A percentile compares a stretch with the other conserved stretches of the same genome.
These are phyloP conservation scores for Drosophila fulvimacula DNA, from an alignment of 2,888 invertebrate species.

Conservation along the genomic window DNA sequence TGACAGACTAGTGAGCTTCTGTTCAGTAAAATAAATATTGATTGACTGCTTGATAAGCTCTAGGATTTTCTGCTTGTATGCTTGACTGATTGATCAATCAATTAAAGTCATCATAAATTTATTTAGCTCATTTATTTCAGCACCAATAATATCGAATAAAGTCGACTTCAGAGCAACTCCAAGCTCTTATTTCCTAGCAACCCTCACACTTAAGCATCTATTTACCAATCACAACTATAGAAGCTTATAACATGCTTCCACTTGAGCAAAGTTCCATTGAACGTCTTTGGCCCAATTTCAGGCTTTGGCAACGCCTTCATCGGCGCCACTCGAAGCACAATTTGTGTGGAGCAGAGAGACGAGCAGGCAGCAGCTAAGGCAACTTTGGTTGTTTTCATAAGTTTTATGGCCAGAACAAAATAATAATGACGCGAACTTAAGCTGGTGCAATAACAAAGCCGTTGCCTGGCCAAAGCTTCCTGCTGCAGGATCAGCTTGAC, in stretches of 20 bases:
- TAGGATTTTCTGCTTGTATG: not conserved
- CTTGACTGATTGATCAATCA: not conserved
- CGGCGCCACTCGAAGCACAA: conserved; percentile 3
- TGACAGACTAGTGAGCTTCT: too few relatives aligned
- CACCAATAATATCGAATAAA: too few relatives aligned
- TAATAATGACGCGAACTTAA: conserved; percentile 76
- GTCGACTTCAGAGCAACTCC: not conserved
- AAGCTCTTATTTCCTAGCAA: too few relatives aligned
- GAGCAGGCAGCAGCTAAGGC: conserved; percentile 6
- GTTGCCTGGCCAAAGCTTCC: conserved; percentile 37
- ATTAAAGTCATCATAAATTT: not conserved
- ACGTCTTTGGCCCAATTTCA: conserved; percentile 14
- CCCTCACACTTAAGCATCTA: not conserved
- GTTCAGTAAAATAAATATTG: too few relatives aligned
- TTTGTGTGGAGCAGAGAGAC: conserved; percentile 10
- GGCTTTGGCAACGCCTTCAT: not conserved
- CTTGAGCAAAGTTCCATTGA: not conserved
- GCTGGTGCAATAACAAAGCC: conserved; percentile 39
- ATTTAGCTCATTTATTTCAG: not conserved
- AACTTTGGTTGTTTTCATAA: conserved; percentile 63
- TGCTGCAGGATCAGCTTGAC: not conserved
- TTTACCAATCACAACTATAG: not conserved
- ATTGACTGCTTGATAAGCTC: too few relatives aligned
- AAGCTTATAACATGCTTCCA: not conserved
- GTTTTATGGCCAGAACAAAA: conserved; percentile 68